Percentiles rank a stretch among this genome's conserved stretches.
phyloP scores from a whole-genome alignment of 2,113 vertebrate genomes.

The Anolis carolinensis region DNA sequence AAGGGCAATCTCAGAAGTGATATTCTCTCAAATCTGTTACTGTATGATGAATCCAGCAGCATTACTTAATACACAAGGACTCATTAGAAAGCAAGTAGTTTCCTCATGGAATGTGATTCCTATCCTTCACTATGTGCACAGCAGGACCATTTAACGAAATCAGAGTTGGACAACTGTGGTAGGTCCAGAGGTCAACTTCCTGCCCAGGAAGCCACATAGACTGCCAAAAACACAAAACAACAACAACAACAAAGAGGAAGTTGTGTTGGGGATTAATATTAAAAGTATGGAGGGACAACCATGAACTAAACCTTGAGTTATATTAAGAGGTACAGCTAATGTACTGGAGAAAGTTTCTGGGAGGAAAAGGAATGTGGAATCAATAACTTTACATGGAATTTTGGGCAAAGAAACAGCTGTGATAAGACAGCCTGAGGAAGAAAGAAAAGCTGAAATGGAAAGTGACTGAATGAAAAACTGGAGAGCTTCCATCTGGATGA shows the following conservation, averaged over 20 bases:
- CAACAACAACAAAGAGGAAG: too few relatives aligned
- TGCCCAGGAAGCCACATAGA: too few relatives aligned
- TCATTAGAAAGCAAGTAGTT: not conserved
- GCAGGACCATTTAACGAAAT: not conserved
- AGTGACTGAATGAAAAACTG: not conserved
- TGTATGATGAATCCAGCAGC: not conserved
- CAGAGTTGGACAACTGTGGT: too few relatives aligned
- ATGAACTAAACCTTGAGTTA: not conserved
- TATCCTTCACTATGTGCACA: not conserved
- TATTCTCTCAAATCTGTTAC: not conserved
- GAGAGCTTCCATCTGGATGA: constrained; percentile 7
- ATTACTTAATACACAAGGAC: not conserved
- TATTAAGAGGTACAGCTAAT: not conserved
- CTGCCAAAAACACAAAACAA: too few relatives aligned
- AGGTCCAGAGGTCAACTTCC: too few relatives aligned
- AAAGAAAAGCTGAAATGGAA: not conserved
- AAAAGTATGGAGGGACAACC: too few relatives aligned
- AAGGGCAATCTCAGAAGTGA: not conserved
- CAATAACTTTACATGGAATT: not conserved
- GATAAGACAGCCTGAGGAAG: not conserved
- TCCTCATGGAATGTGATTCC: too few relatives aligned
- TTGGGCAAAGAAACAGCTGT: not conserved
- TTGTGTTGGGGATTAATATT: too few relatives aligned
- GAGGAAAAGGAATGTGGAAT: not conserved
- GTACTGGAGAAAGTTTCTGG: not conserved